Conservation (phyloP, 1,140 invertebrate species). For the Hylyphantes graminicola region DNA sequence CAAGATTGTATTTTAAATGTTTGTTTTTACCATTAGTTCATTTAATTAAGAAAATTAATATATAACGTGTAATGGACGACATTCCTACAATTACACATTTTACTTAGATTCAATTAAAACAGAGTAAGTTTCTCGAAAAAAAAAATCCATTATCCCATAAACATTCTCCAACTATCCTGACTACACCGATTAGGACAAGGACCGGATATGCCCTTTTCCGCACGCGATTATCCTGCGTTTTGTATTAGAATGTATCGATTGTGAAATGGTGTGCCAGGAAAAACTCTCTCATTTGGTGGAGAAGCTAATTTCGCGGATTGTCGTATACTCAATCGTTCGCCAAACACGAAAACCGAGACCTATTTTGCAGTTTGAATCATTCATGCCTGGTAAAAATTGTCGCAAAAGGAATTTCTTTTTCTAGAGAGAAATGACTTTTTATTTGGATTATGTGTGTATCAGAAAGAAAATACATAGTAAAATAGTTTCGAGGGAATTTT, state of each 20-base stretch:
- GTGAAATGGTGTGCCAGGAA: neutral
- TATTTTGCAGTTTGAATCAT: neutral
- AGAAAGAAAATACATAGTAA: no score
- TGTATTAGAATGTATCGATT: slow-evolving; percentile 3
- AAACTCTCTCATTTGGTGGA: neutral
- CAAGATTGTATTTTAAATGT: no score
- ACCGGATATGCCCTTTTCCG: neutral
- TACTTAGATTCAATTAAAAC: neutral
- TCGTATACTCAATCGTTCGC: neutral
- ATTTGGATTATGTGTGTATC: no score
- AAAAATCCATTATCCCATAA: neutral
- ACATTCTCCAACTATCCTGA: neutral
- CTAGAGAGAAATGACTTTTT: no score
- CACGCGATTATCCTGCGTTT: neutral
- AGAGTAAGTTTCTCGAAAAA: neutral
- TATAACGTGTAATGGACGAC: no score
- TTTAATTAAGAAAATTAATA: no score
- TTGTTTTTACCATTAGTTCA: no score
- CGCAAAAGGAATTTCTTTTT: no score
- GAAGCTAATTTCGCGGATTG: neutral
- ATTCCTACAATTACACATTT: no score
- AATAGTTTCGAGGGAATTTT: no score
- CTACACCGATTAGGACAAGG: neutral
- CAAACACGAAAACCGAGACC: slow-evolving; percentile 3
- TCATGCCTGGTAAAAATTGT: neutral